Percentiles rank a stretch among this genome's conserved stretches.
phyloP scores from a whole-genome alignment of 2,797 vertebrate genomes.

The Sebastes variabilis region DNA sequence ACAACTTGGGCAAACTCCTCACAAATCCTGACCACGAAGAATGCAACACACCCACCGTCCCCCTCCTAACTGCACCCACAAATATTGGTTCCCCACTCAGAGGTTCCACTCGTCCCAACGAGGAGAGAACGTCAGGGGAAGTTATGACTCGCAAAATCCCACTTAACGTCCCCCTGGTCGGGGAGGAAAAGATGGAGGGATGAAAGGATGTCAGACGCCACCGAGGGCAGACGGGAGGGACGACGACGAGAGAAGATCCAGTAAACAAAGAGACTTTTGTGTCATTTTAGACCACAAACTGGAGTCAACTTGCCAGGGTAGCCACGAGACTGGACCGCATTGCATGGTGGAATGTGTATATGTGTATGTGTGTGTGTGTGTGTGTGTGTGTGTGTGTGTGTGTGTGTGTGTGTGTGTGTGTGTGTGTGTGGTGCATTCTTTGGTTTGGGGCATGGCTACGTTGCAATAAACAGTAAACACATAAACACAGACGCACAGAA shows the following conservation, averaged over 20 bases:
- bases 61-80: conserved; percentile 10
- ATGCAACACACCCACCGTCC: conserved; percentile 31
- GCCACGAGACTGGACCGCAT: conserved; percentile 40
- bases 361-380: background rate
- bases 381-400: too few species aligned
- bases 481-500: too few species aligned
- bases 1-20: conserved; percentile 9
- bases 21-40: background rate
- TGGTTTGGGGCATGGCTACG: too few species aligned
- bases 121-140: background rate
- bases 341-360: conserved; percentile 30
- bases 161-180: background rate
- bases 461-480: too few species aligned
- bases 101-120: conserved; percentile 8
- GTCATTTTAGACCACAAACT: conserved; percentile 45
- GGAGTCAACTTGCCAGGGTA: conserved; percentile 21
- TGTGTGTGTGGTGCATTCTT: too few species aligned
- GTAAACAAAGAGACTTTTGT: conserved; percentile 55
- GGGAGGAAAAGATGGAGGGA: background rate
- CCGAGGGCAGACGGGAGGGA: background rate
- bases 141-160: background rate
- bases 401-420: too few species aligned
- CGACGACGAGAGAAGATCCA: background rate
- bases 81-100: conserved; percentile 18
- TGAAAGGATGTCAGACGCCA: conserved; percentile 19